These are phyloP conservation scores for Darevskia mixta DNA, from an alignment of 2,797 vertebrate species.

Conservation along the genomic window DNA sequence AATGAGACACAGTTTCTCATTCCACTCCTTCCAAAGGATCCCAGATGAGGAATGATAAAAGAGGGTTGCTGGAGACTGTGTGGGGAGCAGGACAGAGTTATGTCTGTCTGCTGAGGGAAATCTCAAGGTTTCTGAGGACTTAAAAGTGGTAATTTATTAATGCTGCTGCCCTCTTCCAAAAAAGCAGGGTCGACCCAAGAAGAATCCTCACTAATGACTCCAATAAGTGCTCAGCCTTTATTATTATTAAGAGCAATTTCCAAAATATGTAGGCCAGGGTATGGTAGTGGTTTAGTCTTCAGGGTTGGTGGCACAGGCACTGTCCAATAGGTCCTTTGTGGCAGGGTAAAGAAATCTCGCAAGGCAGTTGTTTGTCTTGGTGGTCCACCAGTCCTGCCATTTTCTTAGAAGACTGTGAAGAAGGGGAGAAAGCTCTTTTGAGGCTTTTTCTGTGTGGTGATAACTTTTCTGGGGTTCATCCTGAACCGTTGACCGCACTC, in stretches of 20 bases:
- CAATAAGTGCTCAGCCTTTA: not conserved
- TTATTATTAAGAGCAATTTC: not conserved
- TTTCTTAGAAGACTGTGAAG: not conserved
- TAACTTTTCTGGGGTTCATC: not conserved
- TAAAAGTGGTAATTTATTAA: not conserved
- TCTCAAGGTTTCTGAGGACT: too few relatives aligned
- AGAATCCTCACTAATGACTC: not conserved
- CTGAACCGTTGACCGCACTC: not conserved
- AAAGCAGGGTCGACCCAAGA: not conserved
- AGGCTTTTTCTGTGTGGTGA: not conserved
- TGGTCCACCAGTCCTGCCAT: too few relatives aligned
- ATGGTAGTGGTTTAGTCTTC: not conserved
- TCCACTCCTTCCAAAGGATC: too few relatives aligned
- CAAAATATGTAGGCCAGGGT: too few relatives aligned
- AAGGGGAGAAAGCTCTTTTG: not conserved
- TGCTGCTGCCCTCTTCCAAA: not conserved
- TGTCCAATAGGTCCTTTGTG: not conserved
- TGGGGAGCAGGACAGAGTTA: too few relatives aligned
- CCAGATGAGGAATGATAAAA: too few relatives aligned
- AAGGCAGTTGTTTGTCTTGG: not conserved
- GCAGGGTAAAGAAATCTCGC: not conserved
- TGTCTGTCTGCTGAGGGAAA: too few relatives aligned
- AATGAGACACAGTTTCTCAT: too few relatives aligned
- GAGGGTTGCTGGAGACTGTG: too few relatives aligned
- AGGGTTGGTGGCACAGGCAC: not conserved